These are phyloP conservation scores for Spodoptera frugiperda DNA, from an alignment of 1,140 invertebrate genomes.

Conservation along the genomic window DNA sequence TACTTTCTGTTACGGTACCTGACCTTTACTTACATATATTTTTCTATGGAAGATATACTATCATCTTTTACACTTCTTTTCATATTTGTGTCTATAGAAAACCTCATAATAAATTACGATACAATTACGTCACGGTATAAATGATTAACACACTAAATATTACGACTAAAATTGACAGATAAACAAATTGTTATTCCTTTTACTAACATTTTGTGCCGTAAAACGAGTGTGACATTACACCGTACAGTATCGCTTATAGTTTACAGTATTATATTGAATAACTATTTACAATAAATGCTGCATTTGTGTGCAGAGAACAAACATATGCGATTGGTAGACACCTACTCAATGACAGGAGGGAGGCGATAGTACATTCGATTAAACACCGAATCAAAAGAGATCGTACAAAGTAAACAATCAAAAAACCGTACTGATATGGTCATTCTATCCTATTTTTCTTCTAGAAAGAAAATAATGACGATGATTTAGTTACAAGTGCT, in stretches of 20 bases:
- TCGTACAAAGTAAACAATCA: constrained; percentile 6
- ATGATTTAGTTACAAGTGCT: constrained; percentile 26
- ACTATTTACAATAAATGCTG: constrained; percentile 68
- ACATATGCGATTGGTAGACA: constrained; percentile 7
- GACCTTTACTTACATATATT: too few relatives aligned
- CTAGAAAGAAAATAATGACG: constrained; percentile 17
- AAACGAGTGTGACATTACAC: constrained; percentile 84
- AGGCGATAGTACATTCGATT: background rate
- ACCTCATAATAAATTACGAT: constrained; percentile 37
- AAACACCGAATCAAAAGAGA: constrained; percentile 1
- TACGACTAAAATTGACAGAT: constrained; percentile 83
- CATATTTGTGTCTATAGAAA: constrained; percentile 38
- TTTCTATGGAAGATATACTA: too few relatives aligned
- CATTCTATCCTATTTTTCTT: constrained; percentile 21
- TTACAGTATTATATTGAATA: constrained; percentile 56
- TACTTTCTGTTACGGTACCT: too few relatives aligned
- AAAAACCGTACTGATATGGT: constrained; percentile 28
- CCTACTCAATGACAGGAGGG: background rate
- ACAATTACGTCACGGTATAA: constrained; percentile 64
- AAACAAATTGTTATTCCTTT: constrained; percentile 73
- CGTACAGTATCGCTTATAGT: constrained; percentile 74
- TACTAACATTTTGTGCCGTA: constrained; percentile 84
- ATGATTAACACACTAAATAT: constrained; percentile 69
- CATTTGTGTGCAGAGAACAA: constrained; percentile 11
- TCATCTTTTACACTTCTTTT: background rate